phyloP scores from a whole-genome alignment of 2,113 vertebrate genomes.

The Pelecanus crispus region DNA sequence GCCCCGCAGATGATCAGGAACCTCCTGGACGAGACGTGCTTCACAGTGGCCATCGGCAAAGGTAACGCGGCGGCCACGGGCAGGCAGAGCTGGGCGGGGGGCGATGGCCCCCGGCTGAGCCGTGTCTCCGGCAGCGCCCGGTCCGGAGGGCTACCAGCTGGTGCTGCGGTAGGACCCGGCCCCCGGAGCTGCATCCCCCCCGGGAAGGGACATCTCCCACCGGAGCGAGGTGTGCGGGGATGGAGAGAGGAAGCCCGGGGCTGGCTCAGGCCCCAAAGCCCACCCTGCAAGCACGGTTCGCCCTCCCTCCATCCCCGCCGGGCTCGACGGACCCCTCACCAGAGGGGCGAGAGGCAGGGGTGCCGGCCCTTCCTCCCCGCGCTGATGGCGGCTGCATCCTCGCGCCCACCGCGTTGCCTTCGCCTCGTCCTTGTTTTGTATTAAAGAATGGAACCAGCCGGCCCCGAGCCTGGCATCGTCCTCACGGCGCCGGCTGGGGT shows the following conservation, averaged over 20 bases:
- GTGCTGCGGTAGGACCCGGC: constrained; percentile 26
- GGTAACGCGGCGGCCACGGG: background rate
- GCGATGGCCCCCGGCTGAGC: background rate
- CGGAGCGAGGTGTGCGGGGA: background rate
- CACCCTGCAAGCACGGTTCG: background rate
- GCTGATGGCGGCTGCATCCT: background rate
- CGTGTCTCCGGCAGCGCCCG: background rate
- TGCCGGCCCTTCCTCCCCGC: background rate
- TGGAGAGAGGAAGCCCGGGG: background rate
- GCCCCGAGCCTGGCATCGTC: background rate
- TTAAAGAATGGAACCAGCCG: background rate
- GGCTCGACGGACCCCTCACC: background rate
- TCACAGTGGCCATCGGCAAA: constrained; percentile 39
- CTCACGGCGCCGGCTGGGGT: background rate
- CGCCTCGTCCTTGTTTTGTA: rapidly evolving
- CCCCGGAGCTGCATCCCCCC: background rate
- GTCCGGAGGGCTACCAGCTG: constrained; percentile 42
- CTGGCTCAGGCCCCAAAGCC: background rate
- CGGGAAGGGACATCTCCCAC: background rate
- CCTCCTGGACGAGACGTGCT: constrained; percentile 46
- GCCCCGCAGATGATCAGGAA: constrained; percentile 37
- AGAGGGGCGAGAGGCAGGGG: background rate
- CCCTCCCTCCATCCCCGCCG: background rate
- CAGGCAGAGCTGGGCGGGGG: background rate
- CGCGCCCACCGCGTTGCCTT: rapidly evolving